A percentile compares a stretch with the other conserved stretches of the same genome.
phyloP scores from a whole-genome alignment of 2,888 invertebrate genomes.

The Didymodactylos carnosus region DNA sequence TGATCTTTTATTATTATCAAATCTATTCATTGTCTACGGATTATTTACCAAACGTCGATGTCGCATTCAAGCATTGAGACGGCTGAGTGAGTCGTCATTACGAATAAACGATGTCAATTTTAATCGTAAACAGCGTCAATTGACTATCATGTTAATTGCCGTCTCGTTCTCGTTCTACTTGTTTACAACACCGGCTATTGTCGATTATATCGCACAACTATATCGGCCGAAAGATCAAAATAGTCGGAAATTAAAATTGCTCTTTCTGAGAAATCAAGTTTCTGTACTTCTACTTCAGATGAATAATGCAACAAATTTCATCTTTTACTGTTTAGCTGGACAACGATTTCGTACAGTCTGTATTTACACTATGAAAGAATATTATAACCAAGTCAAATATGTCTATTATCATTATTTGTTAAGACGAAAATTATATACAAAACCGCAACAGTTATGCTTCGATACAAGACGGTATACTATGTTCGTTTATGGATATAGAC shows the following conservation, averaged over 20 bases:
- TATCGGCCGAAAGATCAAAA: not conserved
- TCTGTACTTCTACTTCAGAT: not conserved
- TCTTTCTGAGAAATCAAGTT: not conserved
- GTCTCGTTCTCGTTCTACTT: not conserved
- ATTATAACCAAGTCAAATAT: not conserved
- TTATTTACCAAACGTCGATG: not conserved
- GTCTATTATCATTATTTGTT: not conserved
- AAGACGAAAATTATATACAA: no score
- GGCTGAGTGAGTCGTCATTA: not conserved
- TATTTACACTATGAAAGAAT: not conserved
- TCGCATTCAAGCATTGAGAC: not conserved
- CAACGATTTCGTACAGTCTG: not conserved
- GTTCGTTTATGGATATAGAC: no score
- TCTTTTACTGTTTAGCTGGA: not conserved
- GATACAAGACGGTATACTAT: no score
- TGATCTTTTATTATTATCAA: not conserved
- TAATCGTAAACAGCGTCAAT: not conserved
- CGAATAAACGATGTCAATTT: not conserved
- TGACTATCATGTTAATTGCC: not conserved
- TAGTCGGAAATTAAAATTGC: not conserved
- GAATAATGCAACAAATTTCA: not conserved
- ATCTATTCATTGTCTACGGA: not conserved
- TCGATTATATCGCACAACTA: not conserved
- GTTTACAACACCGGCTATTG: not conserved
- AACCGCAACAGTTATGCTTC: no score